Evolutionary conservation across 1,140 invertebrate genomes (phyloP), one percentile per base, ranked within the genome.

Genomic region (Limonius californicus): DNA sequence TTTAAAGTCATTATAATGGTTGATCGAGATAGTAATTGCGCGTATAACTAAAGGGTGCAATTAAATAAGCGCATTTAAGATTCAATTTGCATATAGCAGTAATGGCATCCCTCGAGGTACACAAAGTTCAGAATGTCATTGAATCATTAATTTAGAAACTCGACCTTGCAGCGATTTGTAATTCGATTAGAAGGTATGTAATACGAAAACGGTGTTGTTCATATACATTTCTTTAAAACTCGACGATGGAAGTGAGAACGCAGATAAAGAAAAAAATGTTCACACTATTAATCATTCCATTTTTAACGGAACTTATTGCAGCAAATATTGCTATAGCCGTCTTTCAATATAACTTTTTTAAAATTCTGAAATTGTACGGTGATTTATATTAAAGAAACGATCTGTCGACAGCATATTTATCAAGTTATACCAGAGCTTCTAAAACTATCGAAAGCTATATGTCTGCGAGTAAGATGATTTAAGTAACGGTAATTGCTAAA

Each of bases 131-230:
- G 23, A 9, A 27, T 27, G 23, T 27, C 23, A 27, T 9, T 27
- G 9, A 27, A 45, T 45, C 42, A 45, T 45, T 45, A 45, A 45
- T 45, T 45, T 12, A 45, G 16, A 45, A n/a, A 45, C 2, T 15
- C 42, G 42, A 45, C 42, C 42, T 45, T 45, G 42, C 42, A 45
- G 16, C n/a, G 12, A 45, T 45, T 45, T 45, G 42, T 45, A 45
- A 45, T n/a, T n/a, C 42, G 42, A 45, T 45, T 45, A 45, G 16
- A 45, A 6, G n/a, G 42, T 45, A 27, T 27, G 23, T 27, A 27
- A 4, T 9, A 9, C 9, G 23, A 27, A 27, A 27, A 27, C 3
- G 3, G 9, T 9, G 23, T 4, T 27, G 23, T 27, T 27, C 3
- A 27, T 27, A 27, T 14, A 39, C 2, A 39, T 39, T 2, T 39